Conservation (phyloP, 2,113 vertebrate genomes). For the Talpa occidentalis region DNA sequence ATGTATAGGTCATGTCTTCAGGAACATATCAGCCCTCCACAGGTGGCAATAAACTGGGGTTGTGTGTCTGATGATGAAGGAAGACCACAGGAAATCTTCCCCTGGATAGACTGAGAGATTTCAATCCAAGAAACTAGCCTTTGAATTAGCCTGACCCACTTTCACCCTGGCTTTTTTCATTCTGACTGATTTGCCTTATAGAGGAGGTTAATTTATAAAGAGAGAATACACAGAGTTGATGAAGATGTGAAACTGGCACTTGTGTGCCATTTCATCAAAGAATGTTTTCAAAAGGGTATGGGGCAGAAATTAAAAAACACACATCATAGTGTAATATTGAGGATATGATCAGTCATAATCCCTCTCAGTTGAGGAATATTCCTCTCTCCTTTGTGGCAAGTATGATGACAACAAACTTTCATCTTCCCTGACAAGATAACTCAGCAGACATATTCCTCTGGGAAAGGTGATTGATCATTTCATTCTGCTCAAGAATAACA, state of each 20-base stretch:
- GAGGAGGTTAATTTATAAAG: conserved; percentile 10
- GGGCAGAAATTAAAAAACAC: background rate
- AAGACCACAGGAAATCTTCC: background rate
- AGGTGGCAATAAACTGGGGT: background rate
- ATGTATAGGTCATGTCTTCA: background rate
- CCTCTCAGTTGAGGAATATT: conserved; percentile 43
- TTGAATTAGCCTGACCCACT: background rate
- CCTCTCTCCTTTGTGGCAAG: conserved; percentile 29
- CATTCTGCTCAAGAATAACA: conserved; percentile 25
- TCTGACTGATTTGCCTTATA: background rate
- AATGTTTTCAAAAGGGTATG: background rate
- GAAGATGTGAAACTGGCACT: background rate
- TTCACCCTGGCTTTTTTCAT: background rate
- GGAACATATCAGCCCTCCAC: background rate
- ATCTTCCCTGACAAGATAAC: conserved; percentile 59
- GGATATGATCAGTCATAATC: conserved; percentile 19
- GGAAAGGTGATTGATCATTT: conserved; percentile 36
- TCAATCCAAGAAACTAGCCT: background rate
- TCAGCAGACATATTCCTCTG: conserved; percentile 43
- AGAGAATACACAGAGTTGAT: background rate
- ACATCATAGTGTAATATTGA: background rate
- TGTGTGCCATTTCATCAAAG: background rate
- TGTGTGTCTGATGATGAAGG: background rate
- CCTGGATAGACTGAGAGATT: background rate
- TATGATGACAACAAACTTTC: conserved; percentile 60